Evolutionary conservation across 2,797 vertebrate species (phyloP).

Genomic region (Aulostomus chinensis): DNA sequence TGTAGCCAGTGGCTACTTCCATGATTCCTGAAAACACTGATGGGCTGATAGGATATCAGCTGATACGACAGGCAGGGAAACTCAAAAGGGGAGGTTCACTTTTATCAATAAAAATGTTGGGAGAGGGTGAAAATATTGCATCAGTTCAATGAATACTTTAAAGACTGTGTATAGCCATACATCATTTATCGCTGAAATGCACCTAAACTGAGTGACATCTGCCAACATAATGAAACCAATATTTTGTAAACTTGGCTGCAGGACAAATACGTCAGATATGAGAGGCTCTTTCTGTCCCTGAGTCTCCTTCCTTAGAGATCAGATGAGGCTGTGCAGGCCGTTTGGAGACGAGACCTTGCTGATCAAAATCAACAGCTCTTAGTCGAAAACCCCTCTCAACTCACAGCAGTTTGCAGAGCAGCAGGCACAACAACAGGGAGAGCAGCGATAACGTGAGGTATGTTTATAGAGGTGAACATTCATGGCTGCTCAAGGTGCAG

Average conservation of each 20-base stretch:
- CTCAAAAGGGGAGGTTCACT: background rate
- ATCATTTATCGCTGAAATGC: too few relatives aligned
- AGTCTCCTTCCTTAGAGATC: background rate
- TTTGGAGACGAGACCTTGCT: conserved; percentile 45
- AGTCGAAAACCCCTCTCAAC: conserved; percentile 32
- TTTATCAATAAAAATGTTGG: background rate
- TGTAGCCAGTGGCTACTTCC: background rate
- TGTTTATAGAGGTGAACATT: background rate
- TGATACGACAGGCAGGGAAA: background rate
- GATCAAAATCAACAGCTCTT: conserved; percentile 54
- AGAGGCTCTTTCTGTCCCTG: background rate
- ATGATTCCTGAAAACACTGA: background rate
- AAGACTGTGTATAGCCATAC: too few relatives aligned
- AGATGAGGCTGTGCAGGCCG: conserved; percentile 13
- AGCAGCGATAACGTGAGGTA: too few relatives aligned
- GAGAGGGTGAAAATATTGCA: background rate
- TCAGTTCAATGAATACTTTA: background rate
- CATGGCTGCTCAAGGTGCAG: background rate
- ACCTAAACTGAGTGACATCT: background rate
- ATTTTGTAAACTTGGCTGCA: too few relatives aligned
- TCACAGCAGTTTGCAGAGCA: conserved; percentile 1
- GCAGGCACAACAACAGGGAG: background rate
- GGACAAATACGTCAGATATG: too few relatives aligned
- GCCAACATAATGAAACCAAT: background rate
- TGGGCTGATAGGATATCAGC: background rate